Evolutionary conservation across 2,797 vertebrate species (phyloP).

Genomic region (Falco rusticolus): DNA sequence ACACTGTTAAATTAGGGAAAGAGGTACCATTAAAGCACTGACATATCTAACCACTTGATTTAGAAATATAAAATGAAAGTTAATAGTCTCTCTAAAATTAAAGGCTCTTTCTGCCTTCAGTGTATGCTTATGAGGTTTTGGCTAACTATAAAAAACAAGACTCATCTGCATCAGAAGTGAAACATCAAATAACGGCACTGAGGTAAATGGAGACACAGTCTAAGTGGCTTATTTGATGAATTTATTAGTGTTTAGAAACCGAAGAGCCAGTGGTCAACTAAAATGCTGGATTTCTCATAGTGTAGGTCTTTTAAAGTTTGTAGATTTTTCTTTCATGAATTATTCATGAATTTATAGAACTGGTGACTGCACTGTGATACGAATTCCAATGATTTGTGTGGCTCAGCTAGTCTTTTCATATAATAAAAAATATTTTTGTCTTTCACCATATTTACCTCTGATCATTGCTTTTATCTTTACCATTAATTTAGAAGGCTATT

Average conservation of each 20-base stretch:
- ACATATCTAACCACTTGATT: background rate
- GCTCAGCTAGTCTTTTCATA: background rate
- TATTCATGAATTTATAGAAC: conserved; percentile 19
- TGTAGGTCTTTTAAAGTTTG: background rate
- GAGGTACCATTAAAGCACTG: background rate
- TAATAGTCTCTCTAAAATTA: background rate
- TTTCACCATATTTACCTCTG: background rate
- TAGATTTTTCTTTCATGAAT: background rate
- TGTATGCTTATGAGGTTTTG: background rate
- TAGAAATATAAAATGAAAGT: background rate
- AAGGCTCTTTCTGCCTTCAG: background rate
- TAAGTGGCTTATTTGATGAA: background rate
- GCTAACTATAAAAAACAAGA: background rate
- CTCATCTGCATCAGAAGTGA: background rate
- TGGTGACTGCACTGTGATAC: background rate
- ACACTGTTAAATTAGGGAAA: background rate
- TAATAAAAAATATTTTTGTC: background rate
- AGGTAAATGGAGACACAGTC: background rate
- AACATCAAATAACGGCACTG: background rate
- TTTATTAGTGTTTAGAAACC: background rate
- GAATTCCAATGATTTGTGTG: background rate
- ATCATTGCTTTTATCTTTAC: background rate
- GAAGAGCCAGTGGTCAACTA: background rate
- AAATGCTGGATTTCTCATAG: background rate
- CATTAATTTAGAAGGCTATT: background rate